Conservation (phyloP, 2,797 vertebrate species). For the Cercopithecus hamlyni region DNA sequence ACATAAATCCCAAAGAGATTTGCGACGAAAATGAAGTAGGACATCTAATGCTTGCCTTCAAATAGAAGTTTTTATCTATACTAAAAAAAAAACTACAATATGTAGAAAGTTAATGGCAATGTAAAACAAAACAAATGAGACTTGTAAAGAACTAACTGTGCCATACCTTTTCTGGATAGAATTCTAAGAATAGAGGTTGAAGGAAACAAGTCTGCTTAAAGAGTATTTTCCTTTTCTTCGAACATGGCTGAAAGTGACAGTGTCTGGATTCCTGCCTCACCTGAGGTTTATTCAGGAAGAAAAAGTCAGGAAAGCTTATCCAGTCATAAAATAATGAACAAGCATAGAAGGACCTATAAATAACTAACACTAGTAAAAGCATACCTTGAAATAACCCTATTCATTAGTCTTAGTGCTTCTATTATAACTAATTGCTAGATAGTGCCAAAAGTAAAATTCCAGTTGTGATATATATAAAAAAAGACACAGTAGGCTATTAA, state of each 20-base stretch:
- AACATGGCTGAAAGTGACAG: not conserved
- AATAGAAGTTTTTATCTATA: not conserved
- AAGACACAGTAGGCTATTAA: not conserved
- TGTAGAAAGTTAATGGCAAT: not conserved
- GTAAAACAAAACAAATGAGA: not conserved
- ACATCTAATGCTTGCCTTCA: not conserved
- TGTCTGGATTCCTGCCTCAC: not conserved
- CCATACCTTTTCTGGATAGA: not conserved
- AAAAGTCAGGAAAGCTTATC: not conserved
- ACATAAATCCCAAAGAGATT: not conserved
- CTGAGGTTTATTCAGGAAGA: not conserved
- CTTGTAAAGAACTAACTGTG: not conserved
- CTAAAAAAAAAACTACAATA: not conserved
- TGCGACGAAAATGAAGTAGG: not conserved
- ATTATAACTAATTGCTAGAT: not conserved
- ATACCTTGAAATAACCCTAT: not conserved
- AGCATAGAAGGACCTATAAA: not conserved
- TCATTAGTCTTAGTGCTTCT: not conserved
- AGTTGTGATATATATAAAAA: not conserved
- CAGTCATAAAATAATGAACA: constrained; percentile 29
- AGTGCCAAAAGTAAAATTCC: constrained; percentile 19
- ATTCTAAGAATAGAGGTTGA: not conserved
- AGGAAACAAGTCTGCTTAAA: constrained; percentile 9
- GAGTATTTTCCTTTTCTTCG: not conserved
- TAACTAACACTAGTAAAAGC: not conserved